Evolutionary conservation across 2,797 vertebrate genomes (phyloP), one percentile per base, ranked within the genome.

Genomic region (Taeniopygia guttata): DNA sequence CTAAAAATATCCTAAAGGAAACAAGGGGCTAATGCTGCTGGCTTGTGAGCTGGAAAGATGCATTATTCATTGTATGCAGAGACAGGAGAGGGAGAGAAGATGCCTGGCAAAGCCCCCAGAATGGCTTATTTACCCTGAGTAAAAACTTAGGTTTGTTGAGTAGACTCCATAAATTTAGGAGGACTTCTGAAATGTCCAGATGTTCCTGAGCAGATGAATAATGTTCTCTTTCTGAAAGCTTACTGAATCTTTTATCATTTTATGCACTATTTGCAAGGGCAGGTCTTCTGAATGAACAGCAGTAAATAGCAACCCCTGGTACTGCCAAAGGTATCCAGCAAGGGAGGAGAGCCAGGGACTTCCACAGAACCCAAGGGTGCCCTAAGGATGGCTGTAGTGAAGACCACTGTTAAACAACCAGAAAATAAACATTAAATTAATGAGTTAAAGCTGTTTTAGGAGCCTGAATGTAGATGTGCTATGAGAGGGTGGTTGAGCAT

Each of bases 71-170:
- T 9, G 43, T 9, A 52, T 70, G 62, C 56, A 58, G 56, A 90
- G 72, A 89, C 30, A 76, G 42, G 43, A 85, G 30, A 84, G n/a
- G 63, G 72, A 94, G 55, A 90, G 89, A 58, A 94, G 70, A 94
- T 75, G 72, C 77, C 84, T 96, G 94, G 94, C 94, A 94, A 81
- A 88, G 36, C 74, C 85, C 68, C 79, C 85, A 79, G 75, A 87
- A 81, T 68, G 94, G 84, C 52, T 96, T 96, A 92, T 89, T 90
- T 95, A 94, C 92, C 89, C 64, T 7, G 82, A 94, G 95, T 90
- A 63, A 75, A 93, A 91, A 90, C 68, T 70, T 75, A 36, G 32
- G 79, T 94, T 96, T 97, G 94, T 97, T 96, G 92, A 95, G 94
- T 63, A 79, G 58, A 87, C 55, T 93, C 96, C 84, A 77, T 91